These are phyloP conservation scores for Heliconius nattereri DNA, from an alignment of 1,140 invertebrate genomes.

Conservation along the genomic window DNA sequence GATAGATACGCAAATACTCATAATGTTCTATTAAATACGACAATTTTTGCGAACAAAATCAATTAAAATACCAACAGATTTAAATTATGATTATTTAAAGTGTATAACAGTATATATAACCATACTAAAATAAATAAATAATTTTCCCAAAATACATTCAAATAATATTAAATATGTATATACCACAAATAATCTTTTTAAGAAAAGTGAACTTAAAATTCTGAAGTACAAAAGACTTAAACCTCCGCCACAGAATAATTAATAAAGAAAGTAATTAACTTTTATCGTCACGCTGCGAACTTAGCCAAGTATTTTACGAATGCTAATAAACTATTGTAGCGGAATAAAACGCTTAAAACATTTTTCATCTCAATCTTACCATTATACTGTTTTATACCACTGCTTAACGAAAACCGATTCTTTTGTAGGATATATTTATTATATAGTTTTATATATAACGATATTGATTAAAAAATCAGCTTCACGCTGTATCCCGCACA, in stretches of 20 bases:
- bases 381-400: neutral
- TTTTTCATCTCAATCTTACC: neutral
- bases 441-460: neutral
- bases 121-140: no score
- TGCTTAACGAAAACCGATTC: neutral
- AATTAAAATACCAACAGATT: no score
- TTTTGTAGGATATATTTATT: neutral
- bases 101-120: no score
- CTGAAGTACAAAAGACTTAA: neutral
- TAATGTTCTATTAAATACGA: no score
- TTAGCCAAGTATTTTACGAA: slow-evolving; percentile 6
- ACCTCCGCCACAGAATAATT: neutral
- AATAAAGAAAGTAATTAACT: slow-evolving; percentile 13
- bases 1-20: no score
- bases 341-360: neutral
- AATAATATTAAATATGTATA: neutral
- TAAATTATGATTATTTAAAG: no score
- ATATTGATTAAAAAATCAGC: neutral
- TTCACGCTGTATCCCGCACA: no score
- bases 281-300: slow-evolving; percentile 12
- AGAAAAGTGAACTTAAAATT: neutral
- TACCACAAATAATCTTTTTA: neutral
- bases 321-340: slow-evolving; percentile 9
- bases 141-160: no score
- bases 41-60: no score